These are phyloP conservation scores for Formica aserva DNA, from an alignment of 2,888 invertebrate genomes.

Conservation along the genomic window DNA sequence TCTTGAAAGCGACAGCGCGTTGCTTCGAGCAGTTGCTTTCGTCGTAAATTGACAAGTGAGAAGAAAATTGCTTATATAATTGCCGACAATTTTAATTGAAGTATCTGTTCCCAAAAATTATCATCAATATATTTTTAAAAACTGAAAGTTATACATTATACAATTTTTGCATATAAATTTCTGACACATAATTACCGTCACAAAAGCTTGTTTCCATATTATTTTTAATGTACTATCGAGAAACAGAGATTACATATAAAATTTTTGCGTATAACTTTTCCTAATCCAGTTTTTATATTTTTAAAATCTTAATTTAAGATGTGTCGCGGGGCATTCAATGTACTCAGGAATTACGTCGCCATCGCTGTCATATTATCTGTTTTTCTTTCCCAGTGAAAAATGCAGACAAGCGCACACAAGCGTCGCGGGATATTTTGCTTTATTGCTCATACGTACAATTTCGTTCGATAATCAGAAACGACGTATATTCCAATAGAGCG, in stretches of 20 bases:
- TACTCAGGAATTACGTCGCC: not conserved
- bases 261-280: not conserved
- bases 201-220: not conserved
- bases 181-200: not conserved
- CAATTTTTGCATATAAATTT: not conserved
- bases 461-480: conserved; percentile 21
- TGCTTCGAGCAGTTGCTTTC: conserved; percentile 12
- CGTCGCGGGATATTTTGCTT: not conserved
- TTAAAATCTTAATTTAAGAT: not conserved
- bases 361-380: not conserved
- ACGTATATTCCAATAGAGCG: conserved; percentile 7
- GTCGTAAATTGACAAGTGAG: conserved; percentile 24
- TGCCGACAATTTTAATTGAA: conserved; percentile 6
- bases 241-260: not conserved
- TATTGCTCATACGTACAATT: not conserved
- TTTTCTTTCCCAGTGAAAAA: not conserved
- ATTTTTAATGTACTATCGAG: not conserved
- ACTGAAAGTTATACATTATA: not conserved
- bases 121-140: not conserved
- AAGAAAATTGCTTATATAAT: conserved; percentile 25
- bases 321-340: not conserved
- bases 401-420: not conserved
- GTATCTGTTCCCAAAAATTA: not conserved
- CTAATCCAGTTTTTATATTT: not conserved
- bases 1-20: conserved; percentile 16